Percentiles rank a stretch among this genome's conserved stretches.
Conservation (phyloP, 2,113 vertebrate genomes). For the Thalassarche chlororhynchos region DNA sequence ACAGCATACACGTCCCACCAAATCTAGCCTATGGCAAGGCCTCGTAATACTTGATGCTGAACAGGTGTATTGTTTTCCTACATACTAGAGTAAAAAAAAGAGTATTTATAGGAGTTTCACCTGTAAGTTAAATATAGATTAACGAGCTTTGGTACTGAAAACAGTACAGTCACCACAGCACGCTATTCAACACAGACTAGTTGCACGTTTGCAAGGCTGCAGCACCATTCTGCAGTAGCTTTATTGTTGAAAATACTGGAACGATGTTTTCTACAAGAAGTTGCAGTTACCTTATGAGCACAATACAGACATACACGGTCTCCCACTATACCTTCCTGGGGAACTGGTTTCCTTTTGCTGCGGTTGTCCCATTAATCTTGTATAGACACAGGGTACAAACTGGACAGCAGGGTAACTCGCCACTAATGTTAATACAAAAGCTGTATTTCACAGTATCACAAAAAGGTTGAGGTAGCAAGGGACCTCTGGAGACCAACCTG, state of each 20-base stretch:
- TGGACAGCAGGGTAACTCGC: not conserved
- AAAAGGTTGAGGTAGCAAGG: not conserved
- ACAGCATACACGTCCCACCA: rapidly evolving
- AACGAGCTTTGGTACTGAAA: not conserved
- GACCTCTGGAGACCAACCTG: not conserved
- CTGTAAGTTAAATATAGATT: not conserved
- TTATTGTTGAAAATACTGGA: not conserved
- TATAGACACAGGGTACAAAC: not conserved
- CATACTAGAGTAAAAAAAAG: not conserved
- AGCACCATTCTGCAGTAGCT: not conserved
- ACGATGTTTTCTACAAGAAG: not conserved
- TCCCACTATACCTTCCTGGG: not conserved
- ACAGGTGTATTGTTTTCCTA: not conserved
- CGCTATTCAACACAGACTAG: not conserved
- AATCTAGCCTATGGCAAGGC: not conserved
- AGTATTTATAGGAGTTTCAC: not conserved
- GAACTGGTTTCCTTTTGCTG: not conserved
- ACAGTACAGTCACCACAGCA: not conserved
- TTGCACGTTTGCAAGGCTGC: not conserved
- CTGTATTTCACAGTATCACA: not conserved
- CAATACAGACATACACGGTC: rapidly evolving
- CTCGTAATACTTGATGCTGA: not conserved
- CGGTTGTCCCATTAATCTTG: not conserved
- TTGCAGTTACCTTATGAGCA: not conserved
- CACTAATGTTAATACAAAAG: not conserved